These are phyloP conservation scores for Anhinga anhinga DNA, from an alignment of 2,113 vertebrate species.

Conservation along the genomic window DNA sequence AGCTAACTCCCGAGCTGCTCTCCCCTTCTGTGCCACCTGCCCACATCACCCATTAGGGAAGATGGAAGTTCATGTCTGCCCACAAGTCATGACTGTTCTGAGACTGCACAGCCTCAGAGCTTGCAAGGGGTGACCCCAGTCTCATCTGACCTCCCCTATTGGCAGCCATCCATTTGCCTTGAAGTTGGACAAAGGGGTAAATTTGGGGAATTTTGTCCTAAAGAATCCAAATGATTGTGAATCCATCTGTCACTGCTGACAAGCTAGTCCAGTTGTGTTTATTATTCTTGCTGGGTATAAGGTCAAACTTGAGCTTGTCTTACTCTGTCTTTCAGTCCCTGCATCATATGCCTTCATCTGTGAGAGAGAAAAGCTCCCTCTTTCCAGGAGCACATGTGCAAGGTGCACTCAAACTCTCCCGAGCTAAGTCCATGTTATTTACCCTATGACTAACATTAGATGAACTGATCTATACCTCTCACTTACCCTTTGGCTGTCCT, in stretches of 20 bases:
- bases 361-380: neutral
- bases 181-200: neutral
- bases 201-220: neutral
- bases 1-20: neutral
- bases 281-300: neutral
- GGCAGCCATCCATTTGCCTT: neutral
- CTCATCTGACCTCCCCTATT: neutral
- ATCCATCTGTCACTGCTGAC: neutral
- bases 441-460: neutral
- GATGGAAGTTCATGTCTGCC: neutral
- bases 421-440: neutral
- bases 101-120: neutral
- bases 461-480: neutral
- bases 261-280: neutral
- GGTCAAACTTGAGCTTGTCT: neutral
- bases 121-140: neutral
- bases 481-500: neutral
- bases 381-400: neutral
- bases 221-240: neutral
- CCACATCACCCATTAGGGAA: neutral
- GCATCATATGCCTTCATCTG: neutral
- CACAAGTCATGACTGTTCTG: neutral
- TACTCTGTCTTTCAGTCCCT: neutral
- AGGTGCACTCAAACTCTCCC: neutral
- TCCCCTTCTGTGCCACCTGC: neutral